phyloP scores from a whole-genome alignment of 1,140 invertebrate species.

The Drosophila auraria region DNA sequence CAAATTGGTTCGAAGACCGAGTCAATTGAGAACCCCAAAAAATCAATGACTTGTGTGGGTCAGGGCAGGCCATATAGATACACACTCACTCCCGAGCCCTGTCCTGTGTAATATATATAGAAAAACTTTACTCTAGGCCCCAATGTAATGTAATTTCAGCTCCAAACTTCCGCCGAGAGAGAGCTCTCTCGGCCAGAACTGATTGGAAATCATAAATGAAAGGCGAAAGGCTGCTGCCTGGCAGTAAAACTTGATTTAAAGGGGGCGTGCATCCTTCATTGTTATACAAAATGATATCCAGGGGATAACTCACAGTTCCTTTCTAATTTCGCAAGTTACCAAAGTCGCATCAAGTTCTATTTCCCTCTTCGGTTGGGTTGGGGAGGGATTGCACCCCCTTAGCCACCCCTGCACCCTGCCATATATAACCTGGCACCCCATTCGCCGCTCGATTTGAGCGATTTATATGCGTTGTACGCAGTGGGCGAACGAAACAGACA shows the following conservation, averaged over 20 bases:
- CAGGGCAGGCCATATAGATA: slow-evolving; percentile 13
- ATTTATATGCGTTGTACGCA: slow-evolving; percentile 67
- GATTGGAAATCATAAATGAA: slow-evolving; percentile 42
- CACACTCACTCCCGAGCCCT: neutral
- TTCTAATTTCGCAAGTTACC: slow-evolving; percentile 58
- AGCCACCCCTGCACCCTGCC: neutral
- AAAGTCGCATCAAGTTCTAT: slow-evolving; percentile 48
- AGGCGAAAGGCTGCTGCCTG: slow-evolving; percentile 12
- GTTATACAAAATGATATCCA: slow-evolving; percentile 20
- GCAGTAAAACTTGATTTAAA: slow-evolving; percentile 27
- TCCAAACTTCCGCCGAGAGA: slow-evolving; percentile 14
- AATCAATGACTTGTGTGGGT: slow-evolving; percentile 51
- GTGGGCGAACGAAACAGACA: neutral
- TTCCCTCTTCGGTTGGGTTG: neutral
- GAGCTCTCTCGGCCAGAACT: slow-evolving; percentile 36
- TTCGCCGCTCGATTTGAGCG: slow-evolving; percentile 42
- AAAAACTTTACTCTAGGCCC: slow-evolving; percentile 24
- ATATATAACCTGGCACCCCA: neutral
- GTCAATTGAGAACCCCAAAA: slow-evolving; percentile 44
- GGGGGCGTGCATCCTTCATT: neutral
- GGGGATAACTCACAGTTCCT: slow-evolving; percentile 43
- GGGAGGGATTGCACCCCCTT: neutral
- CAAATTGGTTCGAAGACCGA: slow-evolving; percentile 37
- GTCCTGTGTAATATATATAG: neutral
- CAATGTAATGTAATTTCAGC: slow-evolving; percentile 31